Evolutionary conservation across 2,113 vertebrate species (phyloP).

Genomic region (Chelonoidis abingdonii): DNA sequence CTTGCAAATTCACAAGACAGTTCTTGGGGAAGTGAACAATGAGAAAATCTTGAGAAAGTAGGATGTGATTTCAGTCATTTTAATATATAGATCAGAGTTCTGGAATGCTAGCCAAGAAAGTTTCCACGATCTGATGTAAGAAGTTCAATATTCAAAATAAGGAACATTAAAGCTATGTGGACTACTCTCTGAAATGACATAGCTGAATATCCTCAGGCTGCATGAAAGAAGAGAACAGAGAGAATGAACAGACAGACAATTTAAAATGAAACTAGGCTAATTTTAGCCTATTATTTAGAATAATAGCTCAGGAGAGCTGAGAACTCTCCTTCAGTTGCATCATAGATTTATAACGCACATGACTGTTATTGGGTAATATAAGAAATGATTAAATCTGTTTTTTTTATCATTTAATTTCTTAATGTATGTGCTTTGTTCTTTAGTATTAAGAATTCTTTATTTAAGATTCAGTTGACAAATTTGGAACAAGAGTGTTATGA

Average conservation of each 20-base stretch:
- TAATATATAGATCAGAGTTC: neutral
- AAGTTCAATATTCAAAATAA: neutral
- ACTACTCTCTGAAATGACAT: neutral
- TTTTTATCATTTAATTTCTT: neutral
- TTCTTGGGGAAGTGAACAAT: neutral
- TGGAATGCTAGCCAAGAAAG: neutral
- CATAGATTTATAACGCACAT: neutral
- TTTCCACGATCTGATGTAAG: neutral
- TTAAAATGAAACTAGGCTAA: neutral
- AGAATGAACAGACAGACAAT: neutral
- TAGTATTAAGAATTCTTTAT: neutral
- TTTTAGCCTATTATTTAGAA: neutral
- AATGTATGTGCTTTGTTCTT: neutral
- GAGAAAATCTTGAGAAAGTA: neutral
- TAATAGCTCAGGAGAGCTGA: neutral
- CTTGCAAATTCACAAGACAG: neutral
- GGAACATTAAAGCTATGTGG: neutral
- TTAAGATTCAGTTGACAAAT: neutral
- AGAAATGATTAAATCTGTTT: neutral
- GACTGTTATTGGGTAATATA: neutral
- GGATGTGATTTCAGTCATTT: accelerated
- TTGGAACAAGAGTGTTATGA: neutral
- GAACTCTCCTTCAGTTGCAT: neutral
- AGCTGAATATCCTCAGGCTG: neutral
- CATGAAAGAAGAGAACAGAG: neutral